phyloP scores from a whole-genome alignment of 2,888 invertebrate species.

The Cephonodes hylas region DNA sequence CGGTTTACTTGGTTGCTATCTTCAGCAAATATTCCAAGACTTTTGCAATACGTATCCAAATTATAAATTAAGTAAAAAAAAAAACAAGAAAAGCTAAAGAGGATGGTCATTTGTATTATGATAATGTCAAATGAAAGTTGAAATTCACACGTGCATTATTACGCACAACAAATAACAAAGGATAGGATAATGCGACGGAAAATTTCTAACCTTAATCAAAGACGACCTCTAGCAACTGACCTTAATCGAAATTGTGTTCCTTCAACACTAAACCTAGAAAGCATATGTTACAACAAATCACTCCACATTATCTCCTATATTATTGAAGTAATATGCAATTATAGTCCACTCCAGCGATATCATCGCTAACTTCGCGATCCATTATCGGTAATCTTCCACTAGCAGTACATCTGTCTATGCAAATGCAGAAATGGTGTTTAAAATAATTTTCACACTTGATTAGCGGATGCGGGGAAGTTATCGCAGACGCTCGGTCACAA shows the following conservation, averaged over 20 bases:
- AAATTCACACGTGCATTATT: neutral
- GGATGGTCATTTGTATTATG: slow-evolving; percentile 12
- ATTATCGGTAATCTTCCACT: slow-evolving; percentile 54
- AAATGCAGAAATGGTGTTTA: slow-evolving; percentile 55
- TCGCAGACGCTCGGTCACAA: slow-evolving; percentile 21
- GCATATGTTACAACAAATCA: neutral
- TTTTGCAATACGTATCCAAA: too few species aligned
- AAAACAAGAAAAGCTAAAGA: too few species aligned
- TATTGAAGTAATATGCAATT: slow-evolving; percentile 28
- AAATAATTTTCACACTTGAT: slow-evolving; percentile 51
- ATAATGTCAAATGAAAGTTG: neutral
- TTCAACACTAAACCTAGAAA: neutral
- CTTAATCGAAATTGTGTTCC: neutral
- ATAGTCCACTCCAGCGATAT: slow-evolving; percentile 39
- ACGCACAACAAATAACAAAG: neutral
- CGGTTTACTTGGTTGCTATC: too few species aligned
- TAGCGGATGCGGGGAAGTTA: slow-evolving; percentile 49
- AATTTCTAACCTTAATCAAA: neutral
- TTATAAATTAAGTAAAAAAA: too few species aligned
- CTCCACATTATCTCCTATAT: slow-evolving; percentile 17
- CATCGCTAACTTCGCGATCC: slow-evolving; percentile 48
- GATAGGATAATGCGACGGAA: neutral
- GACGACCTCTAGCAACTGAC: neutral
- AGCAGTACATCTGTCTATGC: slow-evolving; percentile 46
- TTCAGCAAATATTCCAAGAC: too few species aligned